Evolutionary conservation across 2,113 vertebrate genomes (phyloP).

Genomic region (Zapus hudsonius): DNA sequence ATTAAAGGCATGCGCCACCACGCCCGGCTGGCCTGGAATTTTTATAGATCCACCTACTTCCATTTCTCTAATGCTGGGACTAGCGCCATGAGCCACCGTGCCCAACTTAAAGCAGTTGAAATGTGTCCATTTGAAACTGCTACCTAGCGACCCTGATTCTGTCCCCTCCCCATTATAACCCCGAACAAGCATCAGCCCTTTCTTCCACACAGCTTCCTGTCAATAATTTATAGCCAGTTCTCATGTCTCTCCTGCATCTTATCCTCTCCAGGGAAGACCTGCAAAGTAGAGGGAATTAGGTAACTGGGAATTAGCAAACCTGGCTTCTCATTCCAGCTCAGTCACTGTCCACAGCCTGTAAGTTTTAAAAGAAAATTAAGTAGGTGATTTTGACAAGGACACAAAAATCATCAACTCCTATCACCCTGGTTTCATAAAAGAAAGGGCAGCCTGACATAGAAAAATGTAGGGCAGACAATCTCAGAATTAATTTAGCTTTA

Average conservation of each 20-base stretch:
- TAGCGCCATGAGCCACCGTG: background rate
- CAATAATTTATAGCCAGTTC: background rate
- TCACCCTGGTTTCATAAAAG: constrained; percentile 67
- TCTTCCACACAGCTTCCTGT: background rate
- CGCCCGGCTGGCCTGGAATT: background rate
- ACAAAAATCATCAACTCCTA: constrained; percentile 4
- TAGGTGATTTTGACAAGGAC: constrained; percentile 57
- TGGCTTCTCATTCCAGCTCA: background rate
- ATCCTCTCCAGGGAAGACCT: background rate
- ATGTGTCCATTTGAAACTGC: background rate
- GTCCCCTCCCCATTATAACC: background rate
- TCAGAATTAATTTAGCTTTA: constrained; percentile 61
- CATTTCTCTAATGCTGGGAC: background rate
- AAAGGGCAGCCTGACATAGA: constrained; percentile 66
- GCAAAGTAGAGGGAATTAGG: fast-evolving
- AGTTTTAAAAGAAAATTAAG: constrained; percentile 55
- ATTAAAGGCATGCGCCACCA: too few species aligned
- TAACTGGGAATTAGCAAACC: background rate
- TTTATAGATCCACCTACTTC: background rate
- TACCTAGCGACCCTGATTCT: background rate
- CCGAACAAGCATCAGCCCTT: background rate
- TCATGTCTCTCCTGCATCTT: background rate
- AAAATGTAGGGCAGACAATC: constrained; percentile 63
- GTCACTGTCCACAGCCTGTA: background rate
- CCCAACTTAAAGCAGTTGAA: background rate